Evolutionary conservation across 92 coral and sea anemone species (phyloP), one percentile per base, ranked within the genome.

Genomic region (Epizoanthus fatuus): DNA sequence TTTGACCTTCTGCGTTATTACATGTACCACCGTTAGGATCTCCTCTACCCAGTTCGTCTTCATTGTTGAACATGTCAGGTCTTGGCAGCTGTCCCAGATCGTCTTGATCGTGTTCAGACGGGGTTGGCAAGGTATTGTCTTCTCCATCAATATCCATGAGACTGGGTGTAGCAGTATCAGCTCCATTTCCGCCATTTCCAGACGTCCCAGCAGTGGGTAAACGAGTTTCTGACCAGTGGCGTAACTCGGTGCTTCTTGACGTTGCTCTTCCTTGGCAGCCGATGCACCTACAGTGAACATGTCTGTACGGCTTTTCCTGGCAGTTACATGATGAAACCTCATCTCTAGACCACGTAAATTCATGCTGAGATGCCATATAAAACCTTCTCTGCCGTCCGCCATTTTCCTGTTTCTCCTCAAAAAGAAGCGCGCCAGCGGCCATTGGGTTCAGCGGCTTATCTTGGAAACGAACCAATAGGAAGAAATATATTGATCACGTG

Each of bases 291-390:
- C 92, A 88, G 87, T 88, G 92, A 25, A 88, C 84, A 76, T 83
- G 92, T 69, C 79, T 68, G 70, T 64, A 88, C 12, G 79, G 32
- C 62, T 81, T 81, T 53, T 88, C 92, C 0, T 49, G 38, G 80
- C 92, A 88, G 58, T 51, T 76, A 77, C 92, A 83, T 15, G 92
- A 62, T 49, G 88, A 83, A 13, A 88, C 75, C 63, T 88, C 92
- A 51, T 88, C 88, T 79, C 92, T 88, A 14, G 56, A 32, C 92
- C 92, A 83, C 49, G 74, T 63, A 55, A 57, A 20, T 59, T 77
- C 22, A 25, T 35, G 51, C 42, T 77, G 16, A 15, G 38, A 22
- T 14, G 83, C 64, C 74, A 68, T 40, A 14, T 13, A 14, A 68
- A 68, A 68, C 74, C 72, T 66, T 37, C 15, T 66, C 72, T 66